Base-by-base conservation (phyloP, 2,113 vertebrate species). In the Grammatotria lemairii region DNA sequence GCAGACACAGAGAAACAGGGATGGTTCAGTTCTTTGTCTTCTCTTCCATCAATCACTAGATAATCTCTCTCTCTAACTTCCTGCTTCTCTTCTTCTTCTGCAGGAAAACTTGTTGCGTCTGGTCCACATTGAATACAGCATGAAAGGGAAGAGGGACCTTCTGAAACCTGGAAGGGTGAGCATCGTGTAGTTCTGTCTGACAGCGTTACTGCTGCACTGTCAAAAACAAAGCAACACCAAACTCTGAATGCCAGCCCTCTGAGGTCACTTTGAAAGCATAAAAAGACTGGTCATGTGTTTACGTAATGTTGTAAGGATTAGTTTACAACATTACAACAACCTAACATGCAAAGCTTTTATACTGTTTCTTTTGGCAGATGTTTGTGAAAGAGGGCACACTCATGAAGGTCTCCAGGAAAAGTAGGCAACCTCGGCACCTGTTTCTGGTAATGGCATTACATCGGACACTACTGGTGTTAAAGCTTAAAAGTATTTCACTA, bases 71-170 rank as follows among this genome's bases (percentile, higher is more conserved):
- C 47, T 84, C 38, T 49, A 87, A 91, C 84, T 85, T 73, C 63
- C 14, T 55, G 14, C 82, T 83, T 81, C 42, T 80, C 54, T 88
- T 91, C 58, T 88, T 91, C 87, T 89, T 65, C 84, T 28, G 58
- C 91, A 99, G 99, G 99, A 99, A 96, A 99, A 99, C 91, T 83
- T 99, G 90, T 97, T 99, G 95, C 98, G 98, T 88, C 96, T 99
- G 95, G 97, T 99, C 87, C 98, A 99, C 93, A 98, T 99, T 7
- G 98, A 99, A 87, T 97, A 98, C 96, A 99, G 98, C 3, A 95
- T 99, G 73, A 96, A 92, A 83, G 98, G 98, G 82, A 98, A 98
- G 94, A 97, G 96, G 1, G 91, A 97, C 82, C 96, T 99, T 65
- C 96, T 98, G 86, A 98, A 98, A 95, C 97, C 98, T 14, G 98